Evolutionary conservation across 53 echinoderm and acorn worm species (phyloP), one percentile per base, ranked within the genome.

Genomic region (Henricia sp.): DNA sequence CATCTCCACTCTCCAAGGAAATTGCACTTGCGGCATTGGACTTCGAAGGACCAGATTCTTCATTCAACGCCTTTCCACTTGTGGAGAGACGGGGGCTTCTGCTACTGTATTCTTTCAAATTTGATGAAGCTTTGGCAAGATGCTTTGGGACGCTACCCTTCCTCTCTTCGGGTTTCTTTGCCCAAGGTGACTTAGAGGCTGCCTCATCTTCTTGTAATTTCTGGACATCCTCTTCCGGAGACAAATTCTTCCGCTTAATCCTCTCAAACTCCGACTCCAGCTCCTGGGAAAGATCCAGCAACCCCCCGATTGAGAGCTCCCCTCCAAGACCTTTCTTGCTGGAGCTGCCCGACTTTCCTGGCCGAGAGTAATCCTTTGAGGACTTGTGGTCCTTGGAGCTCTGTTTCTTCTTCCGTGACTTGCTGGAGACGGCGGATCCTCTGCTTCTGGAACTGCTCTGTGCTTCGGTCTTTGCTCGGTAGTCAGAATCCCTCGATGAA

Each of bases 231-330:
- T 86, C 86, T 14, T 86, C 86, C 36, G 77, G 77, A n/a, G 70
- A 69, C 19, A 77, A 58, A 4, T 69, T 89, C 60, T 89, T 85
- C 37, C 85, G 71, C 38, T 85, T 85, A 71, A 93, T 93, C 37
- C 93, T 82, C 64, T 93, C 93, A 82, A 90, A 87, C 72, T 93
- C 93, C 1, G 88, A 84, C 37, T 93, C 90, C 69, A 89, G 52
- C 52, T 89, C 90, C 21, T 66, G 64, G n/a, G 85, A 84, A 2
- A 87, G 73, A 32, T 84, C 64, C 42, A 89, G 80, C 25, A 65
- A 41, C 33, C 80, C 80, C 24, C 46, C 80, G 17, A 27, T 19
- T 3, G 32, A 34, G 33, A 57, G 27, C 27, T 58, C 80, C 11
- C 65, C 58, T 0, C 77, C 41, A 1, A 67, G 64, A 32, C n/a